Base-by-base conservation (phyloP, 2,888 invertebrate genomes). In the Himalopsyche kuldschensis region DNA sequence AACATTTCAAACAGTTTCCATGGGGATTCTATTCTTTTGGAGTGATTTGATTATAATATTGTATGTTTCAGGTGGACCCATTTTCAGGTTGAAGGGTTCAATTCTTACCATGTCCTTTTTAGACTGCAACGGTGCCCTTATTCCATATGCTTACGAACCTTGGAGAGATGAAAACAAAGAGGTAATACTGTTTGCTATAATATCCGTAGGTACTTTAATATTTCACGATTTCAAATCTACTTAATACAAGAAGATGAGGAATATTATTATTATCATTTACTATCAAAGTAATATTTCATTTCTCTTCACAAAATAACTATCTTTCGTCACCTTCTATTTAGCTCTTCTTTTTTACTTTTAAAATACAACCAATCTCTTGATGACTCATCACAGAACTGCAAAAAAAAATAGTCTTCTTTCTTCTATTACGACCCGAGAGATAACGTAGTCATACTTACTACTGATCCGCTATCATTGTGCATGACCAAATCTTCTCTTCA, bases 11-110 rank as follows among this genome's bases (percentile, higher is more conserved):
- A 15, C 15, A 41, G 11, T 27, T 11, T 63, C 31, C 48, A 78
- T 32, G 17, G 15, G 27, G 17, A 17, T 83, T 76, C 17, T 30
- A 17, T 83, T 76, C 17, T 30, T 15, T 1, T 41, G 11, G 15
- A 41, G 41, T 15, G 15, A 41, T 27, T n/a, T 78, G 20, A 35
- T 80, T 17, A 75, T 31, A 31, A 27, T 1, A 30, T 77, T 77
- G 82, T 84, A 75, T 80, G 3, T 90, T 92, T 27, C 91, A 95
- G 99, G 99, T 89, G 98, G 98, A 88, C 97, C 98, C 88, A 95
- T 98, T 90, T 98, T 98, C 93, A 95, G 98, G 91, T 93, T 99
- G 91, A 98, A 98, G 92, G 99, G 99, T 88, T 95, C 97, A 89
- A 97, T 99, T 89, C 92, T 98, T 88, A 95, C 96, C 87, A 96